Evolutionary conservation across 2,888 invertebrate genomes (phyloP).

Genomic region (Pomacea canaliculata): DNA sequence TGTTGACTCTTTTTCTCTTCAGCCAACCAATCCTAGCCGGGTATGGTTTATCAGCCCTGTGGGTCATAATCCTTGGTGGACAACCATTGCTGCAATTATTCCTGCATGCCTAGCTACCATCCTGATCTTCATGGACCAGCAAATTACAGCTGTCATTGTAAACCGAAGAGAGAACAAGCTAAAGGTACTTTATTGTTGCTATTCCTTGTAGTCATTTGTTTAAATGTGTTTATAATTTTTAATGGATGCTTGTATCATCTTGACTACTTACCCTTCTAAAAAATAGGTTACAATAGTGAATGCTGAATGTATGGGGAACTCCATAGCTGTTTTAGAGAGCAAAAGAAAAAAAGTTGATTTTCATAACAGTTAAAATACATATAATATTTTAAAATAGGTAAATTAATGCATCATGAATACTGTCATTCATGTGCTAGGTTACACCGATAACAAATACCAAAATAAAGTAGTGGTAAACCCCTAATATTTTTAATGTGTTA

Average conservation of each 20-base stretch:
- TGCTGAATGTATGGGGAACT: too few relatives aligned
- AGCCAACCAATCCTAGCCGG: constrained; percentile 57
- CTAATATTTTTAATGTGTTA: too few relatives aligned
- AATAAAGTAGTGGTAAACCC: too few relatives aligned
- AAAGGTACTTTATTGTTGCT: constrained; percentile 74
- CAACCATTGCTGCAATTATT: constrained; percentile 83
- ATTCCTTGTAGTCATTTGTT: background rate
- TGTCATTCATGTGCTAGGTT: too few relatives aligned
- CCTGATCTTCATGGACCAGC: constrained; percentile 99
- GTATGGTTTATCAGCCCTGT: constrained; percentile 65
- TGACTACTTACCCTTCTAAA: too few relatives aligned
- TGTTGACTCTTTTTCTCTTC: constrained; percentile 7
- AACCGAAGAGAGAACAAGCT: constrained; percentile 98
- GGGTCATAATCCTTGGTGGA: constrained; percentile 79
- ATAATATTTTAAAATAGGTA: too few relatives aligned
- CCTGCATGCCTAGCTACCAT: constrained; percentile 96
- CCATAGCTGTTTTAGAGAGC: too few relatives aligned
- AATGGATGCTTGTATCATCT: background rate
- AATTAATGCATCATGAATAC: too few relatives aligned
- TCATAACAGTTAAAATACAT: too few relatives aligned
- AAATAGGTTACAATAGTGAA: too few relatives aligned
- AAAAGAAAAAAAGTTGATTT: too few relatives aligned
- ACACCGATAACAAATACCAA: too few relatives aligned
- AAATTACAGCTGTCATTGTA: constrained; percentile 98
- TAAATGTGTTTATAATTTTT: background rate